These are phyloP conservation scores for Falcunculus frontatus DNA, from an alignment of 2,113 vertebrate genomes.

Conservation along the genomic window DNA sequence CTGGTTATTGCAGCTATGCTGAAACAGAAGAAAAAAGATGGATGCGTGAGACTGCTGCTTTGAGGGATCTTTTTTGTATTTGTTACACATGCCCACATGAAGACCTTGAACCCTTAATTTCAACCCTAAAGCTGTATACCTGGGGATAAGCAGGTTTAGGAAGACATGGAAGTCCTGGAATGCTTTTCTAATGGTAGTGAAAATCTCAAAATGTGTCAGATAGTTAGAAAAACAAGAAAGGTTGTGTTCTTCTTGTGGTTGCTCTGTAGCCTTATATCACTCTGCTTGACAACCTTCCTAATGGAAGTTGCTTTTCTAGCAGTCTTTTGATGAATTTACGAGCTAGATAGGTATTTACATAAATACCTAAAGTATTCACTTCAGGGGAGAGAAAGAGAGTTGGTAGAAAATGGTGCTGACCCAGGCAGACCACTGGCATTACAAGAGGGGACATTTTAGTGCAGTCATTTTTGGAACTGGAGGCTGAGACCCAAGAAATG, in stretches of 20 bases:
- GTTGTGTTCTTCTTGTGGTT: neutral
- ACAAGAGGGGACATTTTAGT: neutral
- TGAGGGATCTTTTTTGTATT: neutral
- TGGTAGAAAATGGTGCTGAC: neutral
- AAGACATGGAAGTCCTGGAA: neutral
- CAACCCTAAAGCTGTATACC: neutral
- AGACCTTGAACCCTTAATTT: neutral
- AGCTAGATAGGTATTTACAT: neutral
- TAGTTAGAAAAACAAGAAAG: neutral
- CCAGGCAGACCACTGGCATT: neutral
- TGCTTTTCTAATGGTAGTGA: neutral
- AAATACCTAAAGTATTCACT: neutral
- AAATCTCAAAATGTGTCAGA: neutral
- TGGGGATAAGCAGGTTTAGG: neutral
- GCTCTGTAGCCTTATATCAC: neutral
- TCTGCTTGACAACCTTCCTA: neutral
- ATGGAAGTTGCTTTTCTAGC: neutral
- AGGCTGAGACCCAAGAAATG: neutral
- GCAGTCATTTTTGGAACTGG: neutral
- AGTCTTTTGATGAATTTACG: neutral
- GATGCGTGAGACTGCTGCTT: neutral
- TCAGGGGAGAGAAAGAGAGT: neutral
- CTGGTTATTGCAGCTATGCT: neutral
- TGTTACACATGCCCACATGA: neutral
- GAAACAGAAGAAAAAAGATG: neutral